Conservation (phyloP, 1,140 invertebrate species). For the Notospermus geniculatus region DNA sequence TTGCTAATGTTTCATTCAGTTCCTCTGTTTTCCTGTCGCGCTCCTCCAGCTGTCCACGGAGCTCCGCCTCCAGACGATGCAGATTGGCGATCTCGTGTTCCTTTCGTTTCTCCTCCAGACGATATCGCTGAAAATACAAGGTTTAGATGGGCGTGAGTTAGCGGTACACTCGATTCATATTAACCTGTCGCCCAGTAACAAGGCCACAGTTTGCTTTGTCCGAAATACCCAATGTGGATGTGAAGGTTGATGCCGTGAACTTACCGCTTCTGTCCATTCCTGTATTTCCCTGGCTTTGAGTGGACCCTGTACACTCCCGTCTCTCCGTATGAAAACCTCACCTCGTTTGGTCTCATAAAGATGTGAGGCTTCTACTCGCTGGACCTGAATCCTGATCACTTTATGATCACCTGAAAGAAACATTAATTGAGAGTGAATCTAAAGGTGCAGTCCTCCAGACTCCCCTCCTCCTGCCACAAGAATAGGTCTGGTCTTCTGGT, state of each 20-base stretch:
- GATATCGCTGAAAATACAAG: too few relatives aligned
- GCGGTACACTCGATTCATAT: too few relatives aligned
- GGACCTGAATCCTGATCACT: slow-evolving; percentile 27
- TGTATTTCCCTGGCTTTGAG: slow-evolving; percentile 28
- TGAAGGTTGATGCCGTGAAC: background rate
- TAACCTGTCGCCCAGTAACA: too few relatives aligned
- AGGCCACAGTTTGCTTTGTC: too few relatives aligned
- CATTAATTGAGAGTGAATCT: background rate
- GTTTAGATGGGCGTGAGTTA: too few relatives aligned
- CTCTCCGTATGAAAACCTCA: slow-evolving; percentile 29
- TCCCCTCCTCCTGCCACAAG: background rate
- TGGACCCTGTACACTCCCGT: slow-evolving; percentile 31
- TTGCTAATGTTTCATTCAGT: too few relatives aligned
- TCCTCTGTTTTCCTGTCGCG: too few relatives aligned
- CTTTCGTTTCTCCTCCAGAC: too few relatives aligned
- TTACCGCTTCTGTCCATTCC: slow-evolving; percentile 29
- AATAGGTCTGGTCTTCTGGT: too few relatives aligned
- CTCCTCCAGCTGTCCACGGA: too few relatives aligned
- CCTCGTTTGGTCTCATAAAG: slow-evolving; percentile 24
- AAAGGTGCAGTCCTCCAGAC: slow-evolving; percentile 12
- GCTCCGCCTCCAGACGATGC: too few relatives aligned
- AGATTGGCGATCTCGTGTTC: too few relatives aligned
- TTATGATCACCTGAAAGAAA: slow-evolving; percentile 25
- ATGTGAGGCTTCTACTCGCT: slow-evolving; percentile 2
- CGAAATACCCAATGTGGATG: background rate